Evolutionary conservation across 2,888 invertebrate species (phyloP).

Genomic region (Diadegma fenestrale): DNA sequence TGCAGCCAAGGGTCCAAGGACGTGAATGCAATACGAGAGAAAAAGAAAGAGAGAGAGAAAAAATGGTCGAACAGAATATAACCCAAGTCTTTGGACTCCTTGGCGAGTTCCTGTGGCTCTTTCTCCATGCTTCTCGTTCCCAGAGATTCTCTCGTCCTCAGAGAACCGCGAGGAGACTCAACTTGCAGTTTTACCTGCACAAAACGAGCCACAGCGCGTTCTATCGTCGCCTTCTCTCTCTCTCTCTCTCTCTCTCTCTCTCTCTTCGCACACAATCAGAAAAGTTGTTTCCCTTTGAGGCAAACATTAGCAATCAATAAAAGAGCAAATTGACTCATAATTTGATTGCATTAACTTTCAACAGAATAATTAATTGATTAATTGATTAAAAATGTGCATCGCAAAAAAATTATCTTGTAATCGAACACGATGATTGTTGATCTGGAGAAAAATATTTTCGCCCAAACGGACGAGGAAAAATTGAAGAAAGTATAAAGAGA

Average conservation of each 20-base stretch:
- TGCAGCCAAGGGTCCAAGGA: conserved; percentile 71
- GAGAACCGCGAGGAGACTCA: conserved; percentile 43
- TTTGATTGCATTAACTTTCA: background rate
- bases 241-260: conserved; percentile 35
- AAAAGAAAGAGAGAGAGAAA: conserved; percentile 47
- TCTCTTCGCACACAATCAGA: conserved; percentile 52
- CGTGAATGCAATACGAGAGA: conserved; percentile 61
- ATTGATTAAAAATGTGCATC: background rate
- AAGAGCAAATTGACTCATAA: background rate
- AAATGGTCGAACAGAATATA: conserved; percentile 52
- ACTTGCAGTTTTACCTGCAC: conserved; percentile 66
- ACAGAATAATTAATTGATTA: background rate
- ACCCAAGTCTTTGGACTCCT: conserved; percentile 54
- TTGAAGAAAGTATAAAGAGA: background rate
- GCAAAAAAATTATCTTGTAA: background rate
- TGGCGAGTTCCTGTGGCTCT: conserved; percentile 63
- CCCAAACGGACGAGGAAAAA: background rate
- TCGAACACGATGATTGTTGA: background rate
- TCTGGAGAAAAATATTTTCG: background rate
- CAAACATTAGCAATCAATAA: background rate
- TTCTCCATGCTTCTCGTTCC: conserved; percentile 59
- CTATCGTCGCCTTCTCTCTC: conserved; percentile 58
- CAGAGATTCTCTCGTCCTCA: conserved; percentile 55
- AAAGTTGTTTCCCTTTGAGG: background rate
- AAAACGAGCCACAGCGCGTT: conserved; percentile 66